Evolutionary conservation across 1,140 invertebrate species (phyloP), one percentile per base, ranked within the genome.

Genomic region (Calliphora vicina): DNA sequence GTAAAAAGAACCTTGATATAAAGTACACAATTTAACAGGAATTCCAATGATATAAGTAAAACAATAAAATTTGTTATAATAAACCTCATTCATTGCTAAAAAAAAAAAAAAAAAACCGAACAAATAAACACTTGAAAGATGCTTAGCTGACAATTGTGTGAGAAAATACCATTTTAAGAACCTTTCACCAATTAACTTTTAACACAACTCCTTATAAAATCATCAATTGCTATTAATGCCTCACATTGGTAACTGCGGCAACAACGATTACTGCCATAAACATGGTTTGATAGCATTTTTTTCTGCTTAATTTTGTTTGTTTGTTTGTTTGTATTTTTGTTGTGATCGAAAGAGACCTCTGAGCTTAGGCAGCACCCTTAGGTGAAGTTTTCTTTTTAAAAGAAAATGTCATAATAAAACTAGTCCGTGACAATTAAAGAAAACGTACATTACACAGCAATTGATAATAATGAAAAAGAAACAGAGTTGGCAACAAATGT

Each of bases 141-240:
- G 35, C 35, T 10, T 35, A 10, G 6, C 35, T 35, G 35, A 35
- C 35, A 50, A 67, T 67, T 23, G 61, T 67, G 61, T 78, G 74
- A 78, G 74, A 78, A 78, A 78, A 78, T 78, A 78, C 74, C 74
- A 78, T 78, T 78, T 78, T 43, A 25, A 78, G 74, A 78, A 43
- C 74, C 74, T 43, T 43, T 78, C 74, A 78, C 74, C 74, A 78
- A 78, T 78, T 78, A 78, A 45, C 42, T 45, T n/a, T 43, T 10
- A 43, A 78, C 35, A 45, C 20, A 35, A 78, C 20, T 78, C 35
- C 74, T 43, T 78, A 78, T 78, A 78, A 45, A 78, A 43, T 10
- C 35, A 43, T 10, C n/a, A 72, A 73, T 73, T 17, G 15, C 27
- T 76, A 20, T 35, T 9, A 29, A n/a, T n/a, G n/a, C n/a, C n/a